phyloP scores from a whole-genome alignment of 2,113 vertebrate species.

The Gallinago paraguaiae region DNA sequence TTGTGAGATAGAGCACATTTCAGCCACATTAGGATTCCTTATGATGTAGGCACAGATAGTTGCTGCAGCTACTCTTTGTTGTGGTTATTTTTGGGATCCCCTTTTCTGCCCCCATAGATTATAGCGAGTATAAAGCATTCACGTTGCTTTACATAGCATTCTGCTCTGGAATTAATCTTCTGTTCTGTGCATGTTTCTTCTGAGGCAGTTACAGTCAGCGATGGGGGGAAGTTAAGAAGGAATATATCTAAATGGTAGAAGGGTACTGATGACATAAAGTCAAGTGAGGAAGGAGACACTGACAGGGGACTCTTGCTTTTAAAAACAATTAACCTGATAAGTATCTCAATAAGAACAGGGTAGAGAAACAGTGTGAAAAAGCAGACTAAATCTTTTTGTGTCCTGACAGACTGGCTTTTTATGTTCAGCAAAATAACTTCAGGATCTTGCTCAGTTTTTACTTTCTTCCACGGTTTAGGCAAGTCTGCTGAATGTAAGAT shows the following conservation, averaged over 20 bases:
- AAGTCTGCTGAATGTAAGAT: not conserved
- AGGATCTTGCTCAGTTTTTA: not conserved
- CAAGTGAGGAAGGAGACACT: not conserved
- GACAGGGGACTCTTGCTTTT: slow-evolving; percentile 17
- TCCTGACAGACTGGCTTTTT: not conserved
- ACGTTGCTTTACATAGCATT: not conserved
- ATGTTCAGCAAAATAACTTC: not conserved
- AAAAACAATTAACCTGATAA: slow-evolving; percentile 29
- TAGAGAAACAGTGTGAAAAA: slow-evolving; percentile 26
- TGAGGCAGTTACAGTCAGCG: not conserved
- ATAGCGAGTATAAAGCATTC: not conserved
- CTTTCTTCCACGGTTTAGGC: not conserved
- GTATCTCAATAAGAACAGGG: not conserved
- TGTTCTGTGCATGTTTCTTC: not conserved
- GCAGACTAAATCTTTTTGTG: not conserved
- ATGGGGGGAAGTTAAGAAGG: not conserved
- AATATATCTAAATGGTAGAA: slow-evolving; percentile 3
- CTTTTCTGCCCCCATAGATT: not conserved
- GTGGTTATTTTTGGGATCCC: slow-evolving; percentile 1
- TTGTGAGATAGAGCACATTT: not conserved
- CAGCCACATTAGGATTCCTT: not conserved
- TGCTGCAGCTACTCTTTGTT: not conserved
- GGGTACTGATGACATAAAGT: not conserved
- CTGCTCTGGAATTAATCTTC: not conserved
- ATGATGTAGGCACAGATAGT: not conserved